Base-by-base conservation (phyloP, 30 jellyfish, hydroid and myxozoan species). In the Aurelia sp. region DNA sequence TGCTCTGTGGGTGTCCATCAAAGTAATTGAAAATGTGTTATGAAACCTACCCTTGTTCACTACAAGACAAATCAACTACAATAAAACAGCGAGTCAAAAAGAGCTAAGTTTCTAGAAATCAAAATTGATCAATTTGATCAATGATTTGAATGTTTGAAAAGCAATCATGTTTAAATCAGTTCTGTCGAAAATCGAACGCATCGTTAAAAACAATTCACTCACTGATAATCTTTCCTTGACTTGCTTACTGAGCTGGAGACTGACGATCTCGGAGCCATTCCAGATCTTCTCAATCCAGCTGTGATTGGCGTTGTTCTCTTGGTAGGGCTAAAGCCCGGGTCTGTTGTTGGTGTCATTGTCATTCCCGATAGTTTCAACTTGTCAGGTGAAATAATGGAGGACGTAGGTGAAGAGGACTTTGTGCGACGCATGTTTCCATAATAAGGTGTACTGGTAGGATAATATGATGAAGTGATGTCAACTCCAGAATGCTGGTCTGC, bases 221-320 rank as follows among this genome's bases (percentile, higher is more conserved):
- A 77, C 67, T 77, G 88, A 63, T 77, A 82, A 75, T 82, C 91
- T 35, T 82, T 82, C 48, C 81, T 82, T 82, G 85, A 67, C 33
- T 40, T 69, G 61, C 91, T 72, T 3, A 57, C 19, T 20, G 88
- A 63, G 59, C 81, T 52, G 12, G 91, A 82, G 83, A 69, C 67
- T 16, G 91, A 69, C 57, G 91, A 67, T 79, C 91, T 82, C 51
- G 91, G 84, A 15, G 76, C 91, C 91, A 82, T 82, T 58, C 91
- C 91, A 12, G 91, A 82, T 44, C 87, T 74, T 61, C 96, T 75
- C 53, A 82, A 57, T 41, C 95, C 98, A 10, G 96, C 91, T 19
- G 97, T 87, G 17, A 92, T 92, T 19, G 98, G 98, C 19, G 91
- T 78, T 60, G 96, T 82, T 35, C 97, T 94, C 63, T 95, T 85